Evolutionary conservation across 2,888 invertebrate genomes (phyloP).

Genomic region (Parnassius mnemosyne): DNA sequence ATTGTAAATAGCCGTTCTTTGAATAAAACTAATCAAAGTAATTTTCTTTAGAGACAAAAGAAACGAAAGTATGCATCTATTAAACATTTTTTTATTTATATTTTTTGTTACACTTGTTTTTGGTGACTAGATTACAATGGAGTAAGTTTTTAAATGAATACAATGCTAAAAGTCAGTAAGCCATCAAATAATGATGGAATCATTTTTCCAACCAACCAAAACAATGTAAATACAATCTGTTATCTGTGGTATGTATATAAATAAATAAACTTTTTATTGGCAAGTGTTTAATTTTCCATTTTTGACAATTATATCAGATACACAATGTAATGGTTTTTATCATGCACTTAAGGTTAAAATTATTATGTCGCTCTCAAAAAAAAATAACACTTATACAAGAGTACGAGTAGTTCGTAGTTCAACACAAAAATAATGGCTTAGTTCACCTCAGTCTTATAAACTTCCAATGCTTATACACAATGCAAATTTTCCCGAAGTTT

Average conservation of each 20-base stretch:
- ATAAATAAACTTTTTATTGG: constrained; percentile 40
- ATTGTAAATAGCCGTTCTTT: no score
- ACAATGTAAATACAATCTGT: background rate
- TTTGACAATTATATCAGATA: constrained; percentile 6
- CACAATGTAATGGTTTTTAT: constrained; percentile 7
- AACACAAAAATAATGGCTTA: constrained; percentile 34
- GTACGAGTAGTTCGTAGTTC: constrained; percentile 15
- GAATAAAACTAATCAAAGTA: background rate
- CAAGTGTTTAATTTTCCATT: constrained; percentile 41
- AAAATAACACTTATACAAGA: constrained; percentile 22
- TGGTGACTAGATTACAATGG: constrained; percentile 51
- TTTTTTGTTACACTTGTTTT: constrained; percentile 48
- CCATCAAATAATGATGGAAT: background rate
- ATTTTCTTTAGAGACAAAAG: background rate
- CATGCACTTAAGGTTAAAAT: constrained; percentile 20
- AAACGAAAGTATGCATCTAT: constrained; percentile 44
- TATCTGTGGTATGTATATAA: background rate
- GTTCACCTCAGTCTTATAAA: constrained; percentile 52
- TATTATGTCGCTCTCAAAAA: constrained; percentile 23
- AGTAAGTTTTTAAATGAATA: constrained; percentile 40
- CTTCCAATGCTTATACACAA: constrained; percentile 34
- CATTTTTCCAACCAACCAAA: constrained; percentile 10
- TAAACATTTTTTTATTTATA: constrained; percentile 34
- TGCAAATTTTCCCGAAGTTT: constrained; percentile 28
- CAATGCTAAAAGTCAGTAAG: constrained; percentile 16